These are phyloP conservation scores for Enteromius trimaculatus DNA, from an alignment of 2,797 vertebrate species.

Conservation along the genomic window DNA sequence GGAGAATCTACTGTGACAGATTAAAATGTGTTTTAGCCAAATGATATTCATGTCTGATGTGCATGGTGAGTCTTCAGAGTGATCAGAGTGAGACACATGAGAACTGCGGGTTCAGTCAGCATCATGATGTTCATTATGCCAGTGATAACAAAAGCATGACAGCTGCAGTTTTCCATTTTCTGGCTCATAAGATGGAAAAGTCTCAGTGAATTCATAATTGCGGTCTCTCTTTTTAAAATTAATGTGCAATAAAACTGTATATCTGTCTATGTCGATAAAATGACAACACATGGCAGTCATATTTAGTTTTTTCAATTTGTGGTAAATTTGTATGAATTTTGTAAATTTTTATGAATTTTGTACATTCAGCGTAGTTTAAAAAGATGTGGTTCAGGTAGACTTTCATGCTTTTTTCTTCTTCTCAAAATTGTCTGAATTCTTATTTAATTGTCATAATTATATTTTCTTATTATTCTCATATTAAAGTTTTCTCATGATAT, in stretches of 20 bases:
- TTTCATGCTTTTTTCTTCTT: background rate
- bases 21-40: constrained; percentile 31
- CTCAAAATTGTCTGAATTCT: background rate
- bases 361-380: background rate
- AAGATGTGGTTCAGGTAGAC: background rate
- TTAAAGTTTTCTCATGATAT: background rate
- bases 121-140: background rate
- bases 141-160: constrained; percentile 24
- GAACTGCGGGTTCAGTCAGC: background rate
- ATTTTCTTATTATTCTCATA: background rate
- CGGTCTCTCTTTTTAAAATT: background rate
- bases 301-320: background rate
- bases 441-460: background rate
- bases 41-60: constrained; percentile 34
- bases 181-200: background rate
- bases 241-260: background rate
- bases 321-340: background rate
- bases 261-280: background rate
- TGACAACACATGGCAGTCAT: background rate
- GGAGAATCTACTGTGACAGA: constrained; percentile 22
- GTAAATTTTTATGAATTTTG: background rate
- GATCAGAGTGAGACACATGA: background rate
- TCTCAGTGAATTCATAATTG: background rate
- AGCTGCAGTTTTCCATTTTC: constrained; percentile 2
- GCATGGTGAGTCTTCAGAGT: background rate